A percentile compares a stretch with the other conserved stretches of the same genome.
phyloP scores from a whole-genome alignment of 2,888 invertebrate species.

The Eristalinus sepulchralis region DNA sequence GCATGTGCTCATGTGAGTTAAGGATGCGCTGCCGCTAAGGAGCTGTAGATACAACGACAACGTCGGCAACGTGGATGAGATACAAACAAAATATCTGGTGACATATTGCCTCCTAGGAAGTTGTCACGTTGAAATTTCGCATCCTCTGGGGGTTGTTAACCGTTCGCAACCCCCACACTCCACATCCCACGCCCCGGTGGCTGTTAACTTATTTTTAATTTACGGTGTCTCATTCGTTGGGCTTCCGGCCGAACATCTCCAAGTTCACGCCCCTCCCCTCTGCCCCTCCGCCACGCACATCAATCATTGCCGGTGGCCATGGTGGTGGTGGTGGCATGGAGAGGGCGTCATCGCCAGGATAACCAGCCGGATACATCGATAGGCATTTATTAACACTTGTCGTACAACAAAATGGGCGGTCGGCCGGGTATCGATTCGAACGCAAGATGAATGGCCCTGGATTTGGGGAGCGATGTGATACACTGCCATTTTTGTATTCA shows the following conservation, averaged over 20 bases:
- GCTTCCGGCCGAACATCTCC: background rate
- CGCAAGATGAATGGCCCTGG: background rate
- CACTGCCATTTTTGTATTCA: slow-evolving; percentile 1
- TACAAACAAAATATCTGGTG: slow-evolving; percentile 64
- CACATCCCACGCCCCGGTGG: too few species aligned
- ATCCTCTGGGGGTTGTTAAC: slow-evolving; percentile 64
- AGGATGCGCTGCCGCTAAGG: slow-evolving; percentile 58
- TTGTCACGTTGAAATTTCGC: slow-evolving; percentile 62
- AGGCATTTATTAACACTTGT: slow-evolving; percentile 54
- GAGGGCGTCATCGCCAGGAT: background rate
- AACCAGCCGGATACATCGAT: slow-evolving; percentile 13
- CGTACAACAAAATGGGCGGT: slow-evolving; percentile 45
- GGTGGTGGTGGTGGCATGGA: background rate
- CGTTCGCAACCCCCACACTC: slow-evolving; percentile 1
- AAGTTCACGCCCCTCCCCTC: slow-evolving; percentile 5
- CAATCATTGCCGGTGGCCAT: slow-evolving; percentile 19
- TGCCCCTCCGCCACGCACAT: slow-evolving; percentile 8
- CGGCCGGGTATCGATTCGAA: slow-evolving; percentile 17
- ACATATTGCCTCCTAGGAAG: slow-evolving; percentile 66
- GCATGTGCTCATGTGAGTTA: slow-evolving; percentile 65
- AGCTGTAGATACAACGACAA: slow-evolving; percentile 27
- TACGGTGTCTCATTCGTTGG: slow-evolving; percentile 12
- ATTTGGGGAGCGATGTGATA: background rate
- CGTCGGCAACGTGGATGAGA: slow-evolving; percentile 27
- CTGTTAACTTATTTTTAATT: slow-evolving; percentile 52